Evolutionary conservation across 2,113 vertebrate species (phyloP), one percentile per base, ranked within the genome.

Genomic region (Mustela lutreola): DNA sequence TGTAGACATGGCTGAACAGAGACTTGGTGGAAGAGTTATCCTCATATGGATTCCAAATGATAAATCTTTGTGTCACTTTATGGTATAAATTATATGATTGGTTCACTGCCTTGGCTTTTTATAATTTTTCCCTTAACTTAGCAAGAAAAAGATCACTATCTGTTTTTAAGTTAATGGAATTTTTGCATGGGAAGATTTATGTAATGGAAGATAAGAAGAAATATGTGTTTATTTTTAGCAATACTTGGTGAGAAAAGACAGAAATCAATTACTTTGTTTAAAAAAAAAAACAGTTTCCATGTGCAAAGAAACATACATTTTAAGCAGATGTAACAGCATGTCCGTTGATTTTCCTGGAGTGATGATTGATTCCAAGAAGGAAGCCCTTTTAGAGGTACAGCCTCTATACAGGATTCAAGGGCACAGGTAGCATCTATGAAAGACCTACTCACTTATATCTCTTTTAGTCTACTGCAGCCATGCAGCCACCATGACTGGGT

Each of bases 161-260:
- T 56, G 39, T 16, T 24, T 58, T 96, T 95, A 97, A 88, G 62
- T 87, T 98, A 94, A 96, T 97, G 73, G 96, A 96, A 95, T 96
- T 92, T 93, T 76, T 83, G 39, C 58, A 93, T 62, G 89, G 0
- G 0, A 93, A 92, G 89, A 94, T 97, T 96, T 98, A 76, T 65
- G 85, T 0, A 53, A 97, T n/a, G 16, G 78, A 97, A 97, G 82
- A 96, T 97, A 96, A 97, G 62, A 92, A 91, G 89, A 97, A 91
- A 87, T 95, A 78, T 31, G 58, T 60, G 15, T 97, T 98, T 97
- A 97, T 85, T 90, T 95, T 98, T 97, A 95, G 79, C 89, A 98
- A 65, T 15, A 90, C 39, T 93, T 97, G 84, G 11, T 45, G 83
- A 94, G 48, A 94, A 36, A 96, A 98, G 16, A 73, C 3, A 96